Percentiles rank a stretch among this genome's conserved stretches.
These are phyloP conservation scores for Gymnoscopelus microlampas DNA, from an alignment of 2,797 vertebrate genomes.

Conservation along the genomic window DNA sequence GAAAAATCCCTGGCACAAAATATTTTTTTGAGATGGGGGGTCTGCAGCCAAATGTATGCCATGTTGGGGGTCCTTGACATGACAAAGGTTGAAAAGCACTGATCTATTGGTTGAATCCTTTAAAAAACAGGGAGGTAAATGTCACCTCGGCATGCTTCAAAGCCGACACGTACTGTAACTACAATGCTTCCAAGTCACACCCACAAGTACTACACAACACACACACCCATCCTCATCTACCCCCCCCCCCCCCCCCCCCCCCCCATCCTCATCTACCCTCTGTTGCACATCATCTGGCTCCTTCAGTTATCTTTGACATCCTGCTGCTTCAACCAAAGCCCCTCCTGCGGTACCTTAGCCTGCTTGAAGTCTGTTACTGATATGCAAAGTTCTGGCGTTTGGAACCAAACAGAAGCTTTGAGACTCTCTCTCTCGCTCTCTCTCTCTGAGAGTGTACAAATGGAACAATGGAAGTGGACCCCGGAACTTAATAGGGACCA, in stretches of 20 bases:
- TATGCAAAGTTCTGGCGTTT: too few relatives aligned
- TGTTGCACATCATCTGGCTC: slow-evolving; percentile 73
- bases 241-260: background rate
- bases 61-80: too few relatives aligned
- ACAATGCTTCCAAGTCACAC: slow-evolving; percentile 38
- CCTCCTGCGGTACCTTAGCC: slow-evolving; percentile 57
- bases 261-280: slow-evolving; percentile 32
- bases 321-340: slow-evolving; percentile 55
- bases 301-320: slow-evolving; percentile 63
- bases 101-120: background rate
- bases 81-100: too few relatives aligned
- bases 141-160: slow-evolving; percentile 31
- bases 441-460: too few relatives aligned
- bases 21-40: too few relatives aligned
- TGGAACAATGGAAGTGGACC: too few relatives aligned
- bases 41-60: too few relatives aligned
- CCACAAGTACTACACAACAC: slow-evolving; percentile 41
- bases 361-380: slow-evolving; percentile 42
- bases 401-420: too few relatives aligned
- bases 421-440: too few relatives aligned
- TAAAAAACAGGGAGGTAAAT: background rate
- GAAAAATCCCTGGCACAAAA: too few relatives aligned
- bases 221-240: slow-evolving; percentile 36
- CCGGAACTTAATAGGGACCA: too few relatives aligned
- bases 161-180: slow-evolving; percentile 19